phyloP scores from a whole-genome alignment of 2,113 vertebrate species.

The Craseonycteris thonglongyai region DNA sequence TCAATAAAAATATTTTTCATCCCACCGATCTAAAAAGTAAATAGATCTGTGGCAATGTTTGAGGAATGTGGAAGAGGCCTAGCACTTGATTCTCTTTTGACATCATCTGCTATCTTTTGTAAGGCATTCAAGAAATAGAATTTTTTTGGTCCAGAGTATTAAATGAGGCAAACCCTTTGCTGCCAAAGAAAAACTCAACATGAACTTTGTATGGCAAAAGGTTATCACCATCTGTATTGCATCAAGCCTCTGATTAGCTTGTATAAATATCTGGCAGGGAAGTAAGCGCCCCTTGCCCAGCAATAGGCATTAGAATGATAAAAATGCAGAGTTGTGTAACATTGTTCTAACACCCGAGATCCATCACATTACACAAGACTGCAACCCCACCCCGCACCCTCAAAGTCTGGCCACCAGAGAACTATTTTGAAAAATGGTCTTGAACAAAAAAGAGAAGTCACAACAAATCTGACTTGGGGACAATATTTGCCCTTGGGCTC shows the following conservation, averaged over 20 bases:
- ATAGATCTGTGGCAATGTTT: constrained; percentile 10
- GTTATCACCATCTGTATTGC: constrained; percentile 79
- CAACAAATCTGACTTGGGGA: neutral
- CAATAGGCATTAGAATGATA: constrained; percentile 70
- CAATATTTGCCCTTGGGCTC: neutral
- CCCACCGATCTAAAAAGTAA: constrained; percentile 29
- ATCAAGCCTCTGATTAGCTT: constrained; percentile 70
- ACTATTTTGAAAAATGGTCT: constrained; percentile 34
- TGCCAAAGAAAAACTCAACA: constrained; percentile 62
- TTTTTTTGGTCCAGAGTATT: neutral
- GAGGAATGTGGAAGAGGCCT: constrained; percentile 33
- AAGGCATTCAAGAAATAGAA: constrained; percentile 27
- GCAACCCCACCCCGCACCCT: neutral
- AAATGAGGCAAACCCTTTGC: constrained; percentile 54
- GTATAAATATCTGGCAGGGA: constrained; percentile 77
- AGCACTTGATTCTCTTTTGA: constrained; percentile 1
- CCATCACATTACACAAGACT: constrained; percentile 62
- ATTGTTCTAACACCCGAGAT: constrained; percentile 55
- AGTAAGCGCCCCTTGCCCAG: constrained; percentile 59
- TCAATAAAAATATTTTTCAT: constrained; percentile 41
- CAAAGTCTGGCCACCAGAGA: constrained; percentile 19
- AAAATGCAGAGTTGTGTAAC: constrained; percentile 78
- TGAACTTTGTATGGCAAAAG: constrained; percentile 67
- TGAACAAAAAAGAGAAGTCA: neutral
- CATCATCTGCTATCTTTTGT: constrained; percentile 37